phyloP scores from a whole-genome alignment of 2,888 invertebrate genomes.

The Caenorhabditis afra region DNA sequence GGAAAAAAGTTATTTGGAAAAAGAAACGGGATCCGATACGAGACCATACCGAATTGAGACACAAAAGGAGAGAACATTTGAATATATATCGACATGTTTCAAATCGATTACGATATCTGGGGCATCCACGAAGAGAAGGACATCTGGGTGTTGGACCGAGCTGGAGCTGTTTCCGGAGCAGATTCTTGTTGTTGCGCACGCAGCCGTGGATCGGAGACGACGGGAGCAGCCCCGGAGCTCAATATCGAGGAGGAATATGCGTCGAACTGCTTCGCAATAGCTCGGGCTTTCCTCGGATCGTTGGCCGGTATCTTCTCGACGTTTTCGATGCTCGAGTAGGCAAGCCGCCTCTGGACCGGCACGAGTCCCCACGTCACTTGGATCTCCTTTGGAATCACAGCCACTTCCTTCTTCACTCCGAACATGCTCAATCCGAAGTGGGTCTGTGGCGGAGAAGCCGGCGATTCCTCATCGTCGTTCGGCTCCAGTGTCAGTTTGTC shows the following conservation, averaged over 20 bases:
- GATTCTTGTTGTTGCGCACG: slow-evolving; percentile 23
- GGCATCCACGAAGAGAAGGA: slow-evolving; percentile 69
- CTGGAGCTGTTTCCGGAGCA: neutral
- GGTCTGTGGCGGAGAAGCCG: slow-evolving; percentile 63
- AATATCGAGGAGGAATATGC: slow-evolving; percentile 48
- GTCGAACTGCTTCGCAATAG: slow-evolving; percentile 62
- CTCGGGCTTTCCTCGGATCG: slow-evolving; percentile 62
- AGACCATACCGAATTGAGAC: slow-evolving; percentile 6
- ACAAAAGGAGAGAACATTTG: neutral
- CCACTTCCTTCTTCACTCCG: slow-evolving; percentile 1
- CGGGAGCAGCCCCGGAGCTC: slow-evolving; percentile 11
- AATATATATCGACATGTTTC: neutral
- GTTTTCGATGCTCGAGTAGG: slow-evolving; percentile 61
- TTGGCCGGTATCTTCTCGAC: slow-evolving; percentile 41
- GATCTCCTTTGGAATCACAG: slow-evolving; percentile 47
- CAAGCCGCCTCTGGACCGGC: slow-evolving; percentile 20
- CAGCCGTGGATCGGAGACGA: slow-evolving; percentile 55
- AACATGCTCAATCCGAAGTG: slow-evolving; percentile 13
- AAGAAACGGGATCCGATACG: slow-evolving; percentile 7
- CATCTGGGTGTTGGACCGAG: slow-evolving; percentile 10
- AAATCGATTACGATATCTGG: slow-evolving; percentile 42
- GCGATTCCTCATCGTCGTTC: slow-evolving; percentile 58
- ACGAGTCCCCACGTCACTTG: slow-evolving; percentile 52
- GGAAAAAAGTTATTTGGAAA: neutral
- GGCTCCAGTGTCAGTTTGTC: neutral